These are phyloP conservation scores for Plecotus auritus DNA, from an alignment of 2,113 vertebrate species.

Conservation along the genomic window DNA sequence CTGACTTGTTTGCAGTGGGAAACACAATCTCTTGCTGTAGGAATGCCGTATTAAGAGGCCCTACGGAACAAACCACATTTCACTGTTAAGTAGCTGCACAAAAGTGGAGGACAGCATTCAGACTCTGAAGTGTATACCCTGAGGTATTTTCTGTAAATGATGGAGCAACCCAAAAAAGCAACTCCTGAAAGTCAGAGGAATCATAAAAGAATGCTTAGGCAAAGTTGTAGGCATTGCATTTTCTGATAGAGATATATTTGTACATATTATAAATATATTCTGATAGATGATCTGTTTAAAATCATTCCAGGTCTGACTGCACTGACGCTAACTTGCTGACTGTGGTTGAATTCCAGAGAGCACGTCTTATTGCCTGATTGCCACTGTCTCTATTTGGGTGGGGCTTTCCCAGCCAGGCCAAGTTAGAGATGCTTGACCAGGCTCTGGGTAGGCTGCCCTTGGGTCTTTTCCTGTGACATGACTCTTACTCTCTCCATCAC, in stretches of 20 bases:
- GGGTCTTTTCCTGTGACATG: not conserved
- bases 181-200: not conserved
- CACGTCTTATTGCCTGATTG: not conserved
- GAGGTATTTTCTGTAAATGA: not conserved
- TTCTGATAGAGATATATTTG: not conserved
- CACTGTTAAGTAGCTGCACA: not conserved
- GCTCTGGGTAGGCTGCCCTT: not conserved
- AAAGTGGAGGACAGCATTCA: not conserved
- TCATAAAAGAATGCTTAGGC: not conserved
- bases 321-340: not conserved
- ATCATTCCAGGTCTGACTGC: not conserved
- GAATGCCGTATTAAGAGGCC: not conserved
- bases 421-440: not conserved
- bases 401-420: not conserved
- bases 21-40: not conserved
- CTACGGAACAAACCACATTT: not conserved
- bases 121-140: not conserved
- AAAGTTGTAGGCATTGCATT: not conserved
- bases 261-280: not conserved
- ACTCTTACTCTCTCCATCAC: not conserved
- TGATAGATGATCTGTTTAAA: constrained; percentile 6
- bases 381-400: not conserved
- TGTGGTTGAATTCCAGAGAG: not conserved
- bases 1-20: not conserved
- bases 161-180: not conserved